Base-by-base conservation (phyloP, 2,888 invertebrate species). In the Eupithecia inturbata region DNA sequence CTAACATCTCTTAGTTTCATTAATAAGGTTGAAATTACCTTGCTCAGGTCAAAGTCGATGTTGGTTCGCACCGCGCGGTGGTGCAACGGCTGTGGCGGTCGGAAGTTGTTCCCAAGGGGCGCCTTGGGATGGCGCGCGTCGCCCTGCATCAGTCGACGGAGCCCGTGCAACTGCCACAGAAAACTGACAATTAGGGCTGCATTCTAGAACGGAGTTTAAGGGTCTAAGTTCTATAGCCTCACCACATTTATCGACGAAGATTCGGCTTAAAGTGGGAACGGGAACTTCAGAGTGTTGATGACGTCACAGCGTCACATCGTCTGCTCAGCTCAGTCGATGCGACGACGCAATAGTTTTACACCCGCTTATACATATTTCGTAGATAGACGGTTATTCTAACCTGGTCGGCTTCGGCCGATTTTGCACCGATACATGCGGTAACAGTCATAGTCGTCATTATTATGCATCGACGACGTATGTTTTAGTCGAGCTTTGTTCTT, bases 31-130 rank as follows among this genome's bases (percentile, higher is more conserved):
- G 78, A 78, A 77, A 74, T 84, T 88, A 96, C 96, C 95, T 97
- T 96, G 95, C 96, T 97, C 86, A 96, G 95, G 90, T 97, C 97
- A 93, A 99, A 99, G 95, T 99, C 98, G 91, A 99, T 99, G 95
- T 99, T 99, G 83, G 99, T 99, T 91, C 99, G 95, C 81, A 99
- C 97, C 73, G 99, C 97, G 83, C 99, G 96, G 94, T 99, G 98
- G 93, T 99, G 97, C 78, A 99, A 95, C 71, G 98, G 97, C 92
- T 98, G 98, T 68, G 98, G 97, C 74, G 99, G 99, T 87, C 99
- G 96, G 94, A 97, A 98, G 95, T 99, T 99, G 95, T 98, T 98
- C 83, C 98, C 98, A 89, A 99, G 96, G 31, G 98, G 98, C 70
- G 98, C 98, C 92, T 97, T 98, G 64, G 98, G 97, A 91, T 97